Evolutionary conservation across 2,888 invertebrate genomes (phyloP).

Genomic region (Epinotia bilunana): DNA sequence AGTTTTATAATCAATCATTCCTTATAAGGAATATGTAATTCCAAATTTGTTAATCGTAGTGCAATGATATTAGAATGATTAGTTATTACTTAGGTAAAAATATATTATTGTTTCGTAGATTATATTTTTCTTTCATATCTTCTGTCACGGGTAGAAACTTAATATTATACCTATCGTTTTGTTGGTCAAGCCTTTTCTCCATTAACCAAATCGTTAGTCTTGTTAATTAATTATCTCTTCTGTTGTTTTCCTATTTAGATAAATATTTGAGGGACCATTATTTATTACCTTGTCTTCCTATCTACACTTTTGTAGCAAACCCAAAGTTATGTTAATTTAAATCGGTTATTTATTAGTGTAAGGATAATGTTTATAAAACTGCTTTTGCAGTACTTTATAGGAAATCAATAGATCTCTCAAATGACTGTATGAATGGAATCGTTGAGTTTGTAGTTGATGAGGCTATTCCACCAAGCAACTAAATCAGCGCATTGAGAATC

Average conservation of each 20-base stretch:
- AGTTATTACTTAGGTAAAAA: conserved; percentile 56
- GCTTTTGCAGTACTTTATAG: conserved; percentile 42
- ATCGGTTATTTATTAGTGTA: conserved; percentile 69
- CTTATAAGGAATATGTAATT: conserved; percentile 73
- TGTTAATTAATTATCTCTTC: conserved; percentile 66
- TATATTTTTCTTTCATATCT: conserved; percentile 38
- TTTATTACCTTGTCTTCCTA: conserved; percentile 74
- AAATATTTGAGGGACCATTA: conserved; percentile 69
- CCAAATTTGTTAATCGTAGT: conserved; percentile 78
- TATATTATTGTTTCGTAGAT: conserved; percentile 42
- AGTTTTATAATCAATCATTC: conserved; percentile 76
- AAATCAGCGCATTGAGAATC: conserved; percentile 43
- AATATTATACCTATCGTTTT: conserved; percentile 45
- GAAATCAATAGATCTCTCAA: conserved; percentile 47
- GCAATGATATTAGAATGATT: conserved; percentile 78
- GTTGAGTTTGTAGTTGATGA: conserved; percentile 25
- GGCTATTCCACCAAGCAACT: conserved; percentile 31
- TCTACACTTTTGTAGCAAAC: conserved; percentile 68
- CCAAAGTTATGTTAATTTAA: conserved; percentile 78
- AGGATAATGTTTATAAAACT: conserved; percentile 60
- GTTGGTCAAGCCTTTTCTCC: conserved; percentile 49
- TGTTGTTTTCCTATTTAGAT: conserved; percentile 58
- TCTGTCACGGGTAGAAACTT: conserved; percentile 52
- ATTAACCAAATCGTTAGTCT: conserved; percentile 61
- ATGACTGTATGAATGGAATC: conserved; percentile 18